Percentiles rank a stretch among this genome's conserved stretches.
phyloP scores from a whole-genome alignment of 2,113 vertebrate species.

The Hystrix cristata region DNA sequence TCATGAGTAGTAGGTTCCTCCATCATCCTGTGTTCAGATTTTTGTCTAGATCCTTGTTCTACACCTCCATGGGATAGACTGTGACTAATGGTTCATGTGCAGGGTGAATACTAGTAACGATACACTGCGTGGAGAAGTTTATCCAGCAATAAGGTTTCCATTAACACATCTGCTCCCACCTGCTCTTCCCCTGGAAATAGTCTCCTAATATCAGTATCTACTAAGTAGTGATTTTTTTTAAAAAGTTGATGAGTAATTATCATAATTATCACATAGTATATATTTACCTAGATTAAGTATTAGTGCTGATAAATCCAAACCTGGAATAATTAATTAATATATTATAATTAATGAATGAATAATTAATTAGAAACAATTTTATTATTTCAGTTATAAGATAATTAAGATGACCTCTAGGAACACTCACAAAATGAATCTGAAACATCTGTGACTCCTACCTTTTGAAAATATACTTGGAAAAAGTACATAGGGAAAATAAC shows the following conservation, averaged over 20 bases:
- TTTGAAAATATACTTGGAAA: conserved; percentile 46
- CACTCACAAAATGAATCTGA: background rate
- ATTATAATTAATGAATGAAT: background rate
- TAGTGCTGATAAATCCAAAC: conserved; percentile 1
- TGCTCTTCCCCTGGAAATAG: background rate
- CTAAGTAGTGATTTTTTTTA: background rate
- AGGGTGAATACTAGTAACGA: background rate
- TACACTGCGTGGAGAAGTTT: background rate
- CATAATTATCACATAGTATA: background rate
- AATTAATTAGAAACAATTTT: conserved; percentile 19
- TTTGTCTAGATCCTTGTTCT: background rate
- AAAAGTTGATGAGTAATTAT: conserved; percentile 34
- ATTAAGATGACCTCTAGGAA: background rate
- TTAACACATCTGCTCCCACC: background rate
- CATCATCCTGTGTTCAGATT: background rate
- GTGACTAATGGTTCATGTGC: no score
- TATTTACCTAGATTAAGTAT: conserved; percentile 44
- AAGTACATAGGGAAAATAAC: background rate
- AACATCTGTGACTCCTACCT: background rate
- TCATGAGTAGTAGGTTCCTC: background rate
- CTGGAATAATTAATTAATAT: conserved; percentile 12
- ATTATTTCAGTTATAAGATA: conserved; percentile 32
- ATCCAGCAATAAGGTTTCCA: background rate
- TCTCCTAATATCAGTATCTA: background rate
- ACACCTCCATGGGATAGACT: background rate